Conservation (phyloP, 2,888 invertebrate species). For the Chrysolina oricalcia region DNA sequence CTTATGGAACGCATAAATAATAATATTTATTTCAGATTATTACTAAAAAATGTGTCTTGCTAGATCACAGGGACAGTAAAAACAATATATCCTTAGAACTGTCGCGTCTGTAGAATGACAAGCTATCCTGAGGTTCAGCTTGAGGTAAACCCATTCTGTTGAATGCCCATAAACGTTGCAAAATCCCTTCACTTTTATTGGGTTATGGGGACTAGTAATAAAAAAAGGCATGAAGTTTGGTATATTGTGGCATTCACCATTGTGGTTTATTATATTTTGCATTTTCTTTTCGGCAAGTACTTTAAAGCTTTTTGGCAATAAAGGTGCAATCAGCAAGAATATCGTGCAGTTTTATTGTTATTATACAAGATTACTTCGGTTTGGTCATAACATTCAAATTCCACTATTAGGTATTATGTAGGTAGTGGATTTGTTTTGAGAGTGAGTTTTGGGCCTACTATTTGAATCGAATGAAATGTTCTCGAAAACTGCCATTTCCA, state of each 20-base stretch:
- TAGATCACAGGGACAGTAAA: too few species aligned
- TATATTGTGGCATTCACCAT: constrained; percentile 37
- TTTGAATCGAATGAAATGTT: too few species aligned
- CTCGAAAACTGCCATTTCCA: too few species aligned
- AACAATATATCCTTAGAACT: not conserved
- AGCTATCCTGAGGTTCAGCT: not conserved
- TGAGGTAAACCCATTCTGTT: constrained; percentile 11
- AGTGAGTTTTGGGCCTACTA: too few species aligned
- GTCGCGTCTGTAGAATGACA: not conserved
- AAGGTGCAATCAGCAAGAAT: not conserved
- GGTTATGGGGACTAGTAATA: constrained; percentile 33
- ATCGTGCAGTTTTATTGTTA: constrained; percentile 21
- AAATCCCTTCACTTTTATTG: constrained; percentile 38
- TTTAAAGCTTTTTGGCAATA: constrained; percentile 31
- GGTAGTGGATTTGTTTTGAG: too few species aligned
- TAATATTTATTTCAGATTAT: too few species aligned
- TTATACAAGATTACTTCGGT: constrained; percentile 10
- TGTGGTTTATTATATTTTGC: constrained; percentile 43
- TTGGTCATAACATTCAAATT: too few species aligned
- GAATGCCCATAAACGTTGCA: constrained; percentile 25
- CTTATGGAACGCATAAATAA: too few species aligned
- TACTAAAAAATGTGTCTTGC: too few species aligned
- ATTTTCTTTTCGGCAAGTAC: constrained; percentile 28
- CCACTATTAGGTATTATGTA: too few species aligned
- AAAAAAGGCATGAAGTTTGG: constrained; percentile 29